Percentiles rank a stretch among this genome's conserved stretches.
Evolutionary conservation across 2,888 invertebrate species (phyloP).

Genomic region (Phymatocera aterrima): DNA sequence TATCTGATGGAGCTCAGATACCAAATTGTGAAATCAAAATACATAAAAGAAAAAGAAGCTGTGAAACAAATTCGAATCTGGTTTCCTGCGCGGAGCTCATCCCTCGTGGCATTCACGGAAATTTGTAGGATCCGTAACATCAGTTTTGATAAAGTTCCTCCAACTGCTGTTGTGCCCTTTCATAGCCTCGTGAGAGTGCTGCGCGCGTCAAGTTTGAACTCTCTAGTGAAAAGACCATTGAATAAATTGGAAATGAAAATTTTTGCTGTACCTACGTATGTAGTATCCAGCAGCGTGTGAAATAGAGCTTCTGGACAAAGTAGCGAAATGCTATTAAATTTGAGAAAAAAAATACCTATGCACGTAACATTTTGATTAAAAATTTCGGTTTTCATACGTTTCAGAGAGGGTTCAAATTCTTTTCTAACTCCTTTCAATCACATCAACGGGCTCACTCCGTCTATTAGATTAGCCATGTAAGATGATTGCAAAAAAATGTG

Average conservation of each 20-base stretch:
- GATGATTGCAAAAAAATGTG: slow-evolving; percentile 5
- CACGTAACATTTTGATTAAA: not conserved
- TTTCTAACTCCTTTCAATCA: not conserved
- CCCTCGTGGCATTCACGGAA: not conserved
- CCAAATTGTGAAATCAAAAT: no score
- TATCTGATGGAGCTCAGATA: no score
- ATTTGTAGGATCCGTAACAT: not conserved
- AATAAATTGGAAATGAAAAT: not conserved
- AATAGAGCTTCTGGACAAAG: no score
- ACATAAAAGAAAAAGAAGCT: not conserved
- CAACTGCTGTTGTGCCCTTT: slow-evolving; percentile 4
- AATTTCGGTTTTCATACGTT: not conserved
- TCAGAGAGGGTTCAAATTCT: not conserved
- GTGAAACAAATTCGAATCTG: not conserved
- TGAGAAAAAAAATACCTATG: no score
- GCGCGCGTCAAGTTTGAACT: not conserved
- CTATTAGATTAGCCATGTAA: not conserved
- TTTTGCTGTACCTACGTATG: no score
- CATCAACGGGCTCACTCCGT: not conserved
- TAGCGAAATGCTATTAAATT: no score
- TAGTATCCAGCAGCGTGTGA: no score
- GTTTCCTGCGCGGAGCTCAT: not conserved
- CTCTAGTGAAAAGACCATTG: not conserved
- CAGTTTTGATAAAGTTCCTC: slow-evolving; percentile 18
- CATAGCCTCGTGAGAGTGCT: not conserved